Evolutionary conservation across 2,888 invertebrate species (phyloP).

Genomic region (Tipula vernalis): DNA sequence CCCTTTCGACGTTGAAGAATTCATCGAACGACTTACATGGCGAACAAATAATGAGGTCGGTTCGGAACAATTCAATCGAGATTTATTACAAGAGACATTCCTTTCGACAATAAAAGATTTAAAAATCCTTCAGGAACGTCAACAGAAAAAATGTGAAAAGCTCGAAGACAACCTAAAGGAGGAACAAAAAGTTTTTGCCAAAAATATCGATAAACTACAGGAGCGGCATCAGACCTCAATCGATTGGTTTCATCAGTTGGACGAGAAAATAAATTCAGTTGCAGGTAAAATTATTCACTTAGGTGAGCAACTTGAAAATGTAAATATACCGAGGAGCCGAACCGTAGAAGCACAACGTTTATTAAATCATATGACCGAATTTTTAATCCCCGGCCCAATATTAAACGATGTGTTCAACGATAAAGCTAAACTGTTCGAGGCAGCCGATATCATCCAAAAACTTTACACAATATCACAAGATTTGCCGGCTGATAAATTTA

Average conservation of each 20-base stretch:
- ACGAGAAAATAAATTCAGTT: conserved; percentile 91
- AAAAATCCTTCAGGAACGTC: conserved; percentile 66
- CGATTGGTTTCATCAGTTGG: conserved; percentile 79
- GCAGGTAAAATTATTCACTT: conserved; percentile 95
- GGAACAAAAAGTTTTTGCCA: conserved; percentile 72
- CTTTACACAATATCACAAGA: conserved; percentile 92
- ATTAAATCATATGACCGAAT: conserved; percentile 85
- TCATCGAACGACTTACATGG: conserved; percentile 94
- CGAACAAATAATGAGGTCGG: conserved; percentile 68
- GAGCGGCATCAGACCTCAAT: conserved; percentile 78
- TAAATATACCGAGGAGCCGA: conserved; percentile 85
- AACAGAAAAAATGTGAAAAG: conserved; percentile 73
- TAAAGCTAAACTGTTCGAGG: conserved; percentile 47
- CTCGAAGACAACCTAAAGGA: conserved; percentile 71
- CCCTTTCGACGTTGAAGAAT: conserved; percentile 93
- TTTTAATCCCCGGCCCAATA: conserved; percentile 73
- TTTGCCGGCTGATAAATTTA: conserved; percentile 75
- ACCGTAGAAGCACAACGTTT: conserved; percentile 91
- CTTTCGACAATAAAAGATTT: conserved; percentile 81
- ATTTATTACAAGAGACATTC: conserved; percentile 80
- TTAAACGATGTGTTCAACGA: conserved; percentile 80
- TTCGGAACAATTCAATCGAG: conserved; percentile 69
- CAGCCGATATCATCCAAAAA: conserved; percentile 96
- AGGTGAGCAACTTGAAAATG: conserved; percentile 96
- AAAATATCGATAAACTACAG: conserved; percentile 68